Base-by-base conservation (phyloP, 2,113 vertebrate species). In the Mormyrus lacerda region DNA sequence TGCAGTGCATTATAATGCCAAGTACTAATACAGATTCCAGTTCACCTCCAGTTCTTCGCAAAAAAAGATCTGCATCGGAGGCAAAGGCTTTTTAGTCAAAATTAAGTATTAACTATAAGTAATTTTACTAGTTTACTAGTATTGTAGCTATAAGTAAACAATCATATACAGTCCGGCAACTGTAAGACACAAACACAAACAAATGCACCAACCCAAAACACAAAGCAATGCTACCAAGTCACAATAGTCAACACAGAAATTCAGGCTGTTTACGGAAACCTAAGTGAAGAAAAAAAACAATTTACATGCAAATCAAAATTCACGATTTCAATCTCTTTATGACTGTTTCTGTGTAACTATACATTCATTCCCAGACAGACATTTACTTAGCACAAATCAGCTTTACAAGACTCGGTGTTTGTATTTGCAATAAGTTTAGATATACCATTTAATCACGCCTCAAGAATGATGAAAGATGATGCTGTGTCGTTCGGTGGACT, bases 251-350 rank as follows among this genome's bases (percentile, higher is more conserved):
- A 91, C n/a, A 87, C 91, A 91, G 45, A 90, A 90, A 87, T 82
- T 91, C 91, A 91, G 93, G 91, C 91, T 92, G 91, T 91, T 91
- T 91, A 91, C 44, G 87, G 89, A 87, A 88, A 90, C 79, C 86
- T 65, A 90, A 91, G 73, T 13, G n/a, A n/a, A n/a, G n/a, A 73
- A 92, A 92, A 90, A 91, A 95, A 95, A 95, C 93, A 94, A 95
- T 96, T 96, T 96, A 93, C 95, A 95, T 96, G 95, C 94, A 95
- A 95, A 96, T 95, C 93, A 93, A 95, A 95, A 90, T 93, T 94
- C 95, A 95, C 95, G 94, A 93, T 93, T 90, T 91, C 92, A 91
- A 93, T 95, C 95, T 95, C 92, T 91, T 93, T 93, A 90, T 94
- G 90, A 91, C 94, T 94, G 90, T 94, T 94, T 91, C 89, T 79